Percentiles rank a stretch among this genome's conserved stretches.
These are phyloP conservation scores for Petrosia ficiformis DNA, from an alignment of 37 sponge, comb jelly and placozoan species.

Conservation along the genomic window DNA sequence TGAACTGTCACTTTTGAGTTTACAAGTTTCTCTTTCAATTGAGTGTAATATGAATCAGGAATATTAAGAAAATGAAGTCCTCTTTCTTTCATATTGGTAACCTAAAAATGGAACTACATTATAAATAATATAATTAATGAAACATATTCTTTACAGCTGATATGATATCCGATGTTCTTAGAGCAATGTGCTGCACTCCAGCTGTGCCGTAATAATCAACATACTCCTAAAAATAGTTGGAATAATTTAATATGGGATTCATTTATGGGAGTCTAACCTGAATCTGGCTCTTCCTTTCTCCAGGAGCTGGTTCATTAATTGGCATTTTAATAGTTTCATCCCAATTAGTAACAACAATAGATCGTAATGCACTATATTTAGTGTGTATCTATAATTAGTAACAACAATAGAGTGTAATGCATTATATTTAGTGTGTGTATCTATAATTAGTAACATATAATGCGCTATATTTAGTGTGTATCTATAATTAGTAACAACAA, in stretches of 20 bases:
- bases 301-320: conserved; percentile 97
- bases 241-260: neutral
- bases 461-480: no score
- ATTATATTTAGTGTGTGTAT: no score
- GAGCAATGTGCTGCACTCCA: conserved; percentile 97
- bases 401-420: neutral
- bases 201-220: conserved; percentile 93
- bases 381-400: conserved; percentile 79
- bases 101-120: conserved; percentile 48
- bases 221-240: conserved; percentile 66
- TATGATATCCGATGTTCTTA: conserved; percentile 85
- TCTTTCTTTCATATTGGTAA: conserved; percentile 73
- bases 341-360: conserved; percentile 97
- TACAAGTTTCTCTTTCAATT: conserved; percentile 80
- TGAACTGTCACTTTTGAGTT: conserved; percentile 77
- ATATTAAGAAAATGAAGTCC: conserved; percentile 89
- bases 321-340: conserved; percentile 99
- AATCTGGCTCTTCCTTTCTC: conserved; percentile 96
- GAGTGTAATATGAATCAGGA: conserved; percentile 84
- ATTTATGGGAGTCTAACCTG: conserved; percentile 47
- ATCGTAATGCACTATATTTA: conserved; percentile 91
- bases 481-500: no score
- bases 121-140: neutral
- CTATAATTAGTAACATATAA: no score
- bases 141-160: conserved; percentile 51